Percentiles rank a stretch among this genome's conserved stretches.
Evolutionary conservation across 2,888 invertebrate species (phyloP).

Genomic region (Rhamnusium bicolor): DNA sequence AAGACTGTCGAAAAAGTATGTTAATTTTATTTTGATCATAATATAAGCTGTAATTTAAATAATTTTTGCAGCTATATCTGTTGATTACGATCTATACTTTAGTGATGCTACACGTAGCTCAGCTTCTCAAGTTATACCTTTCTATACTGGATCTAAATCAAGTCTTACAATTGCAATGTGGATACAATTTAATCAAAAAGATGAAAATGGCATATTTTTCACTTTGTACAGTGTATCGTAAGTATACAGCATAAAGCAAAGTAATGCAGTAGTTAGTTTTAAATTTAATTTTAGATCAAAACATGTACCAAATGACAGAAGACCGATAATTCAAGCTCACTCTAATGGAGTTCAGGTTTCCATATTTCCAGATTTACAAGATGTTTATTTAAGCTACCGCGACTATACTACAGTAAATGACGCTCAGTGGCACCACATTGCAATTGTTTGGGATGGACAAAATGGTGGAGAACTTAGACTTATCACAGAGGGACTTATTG

Average conservation of each 20-base stretch:
- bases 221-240: conserved; percentile 92
- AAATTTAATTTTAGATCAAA: conserved; percentile 76
- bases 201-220: conserved; percentile 94
- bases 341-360: conserved; percentile 95
- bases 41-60: conserved; percentile 5
- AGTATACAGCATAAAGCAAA: conserved; percentile 55
- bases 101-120: conserved; percentile 92
- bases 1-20: conserved; percentile 95
- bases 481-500: conserved; percentile 96
- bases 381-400: conserved; percentile 91
- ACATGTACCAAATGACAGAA: conserved; percentile 83
- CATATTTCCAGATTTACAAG: conserved; percentile 89
- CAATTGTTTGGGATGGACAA: conserved; percentile 94
- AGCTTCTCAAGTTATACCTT: conserved; percentile 94
- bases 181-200: conserved; percentile 94
- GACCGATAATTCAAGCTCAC: conserved; percentile 91
- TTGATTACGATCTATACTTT: conserved; percentile 98
- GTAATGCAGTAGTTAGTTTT: neutral
- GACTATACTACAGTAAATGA: conserved; percentile 96
- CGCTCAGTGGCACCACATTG: conserved; percentile 97
- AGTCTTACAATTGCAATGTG: conserved; percentile 94
- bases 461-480: conserved; percentile 89
- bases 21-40: conserved; percentile 34
- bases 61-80: conserved; percentile 87
- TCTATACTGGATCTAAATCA: conserved; percentile 83